Percentiles rank a stretch among this genome's conserved stretches.
phyloP scores from a whole-genome alignment of 2,888 invertebrate genomes.

The Sturmia bella region DNA sequence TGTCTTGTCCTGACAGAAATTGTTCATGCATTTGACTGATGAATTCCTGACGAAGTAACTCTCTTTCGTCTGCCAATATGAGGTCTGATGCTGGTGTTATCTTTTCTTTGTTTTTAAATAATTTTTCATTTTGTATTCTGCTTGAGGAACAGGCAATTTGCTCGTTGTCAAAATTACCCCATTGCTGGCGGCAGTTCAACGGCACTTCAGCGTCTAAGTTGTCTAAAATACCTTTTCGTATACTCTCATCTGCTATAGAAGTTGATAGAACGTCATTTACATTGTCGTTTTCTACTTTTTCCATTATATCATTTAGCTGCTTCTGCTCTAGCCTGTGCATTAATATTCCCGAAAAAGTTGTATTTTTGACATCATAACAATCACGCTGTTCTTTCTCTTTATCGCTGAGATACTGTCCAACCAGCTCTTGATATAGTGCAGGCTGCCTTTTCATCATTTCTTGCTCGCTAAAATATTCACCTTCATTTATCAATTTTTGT shows the following conservation, averaged over 20 bases:
- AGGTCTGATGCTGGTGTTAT: constrained; percentile 73
- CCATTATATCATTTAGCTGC: constrained; percentile 84
- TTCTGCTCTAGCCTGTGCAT: constrained; percentile 91
- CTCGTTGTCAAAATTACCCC: constrained; percentile 84
- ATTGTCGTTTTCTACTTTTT: constrained; percentile 78
- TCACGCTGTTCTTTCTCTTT: constrained; percentile 88
- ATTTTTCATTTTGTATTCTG: constrained; percentile 38
- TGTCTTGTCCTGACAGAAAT: constrained; percentile 91
- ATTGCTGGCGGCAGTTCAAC: constrained; percentile 80
- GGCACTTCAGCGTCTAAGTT: constrained; percentile 75
- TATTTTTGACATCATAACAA: constrained; percentile 83
- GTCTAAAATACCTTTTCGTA: constrained; percentile 5
- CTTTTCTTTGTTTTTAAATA: constrained; percentile 4
- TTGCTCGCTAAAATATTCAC: constrained; percentile 92
- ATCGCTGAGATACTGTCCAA: constrained; percentile 92
- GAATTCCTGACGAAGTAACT: constrained; percentile 90
- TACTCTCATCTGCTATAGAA: not conserved
- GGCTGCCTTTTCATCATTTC: constrained; percentile 97
- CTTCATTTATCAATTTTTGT: constrained; percentile 85
- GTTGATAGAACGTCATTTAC: constrained; percentile 71
- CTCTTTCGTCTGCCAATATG: constrained; percentile 85
- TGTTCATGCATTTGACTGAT: constrained; percentile 91
- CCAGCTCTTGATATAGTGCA: constrained; percentile 92
- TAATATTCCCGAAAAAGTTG: constrained; percentile 88
- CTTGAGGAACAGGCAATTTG: constrained; percentile 76